phyloP scores from a whole-genome alignment of 2,113 vertebrate species.

The Stegastes partitus region DNA sequence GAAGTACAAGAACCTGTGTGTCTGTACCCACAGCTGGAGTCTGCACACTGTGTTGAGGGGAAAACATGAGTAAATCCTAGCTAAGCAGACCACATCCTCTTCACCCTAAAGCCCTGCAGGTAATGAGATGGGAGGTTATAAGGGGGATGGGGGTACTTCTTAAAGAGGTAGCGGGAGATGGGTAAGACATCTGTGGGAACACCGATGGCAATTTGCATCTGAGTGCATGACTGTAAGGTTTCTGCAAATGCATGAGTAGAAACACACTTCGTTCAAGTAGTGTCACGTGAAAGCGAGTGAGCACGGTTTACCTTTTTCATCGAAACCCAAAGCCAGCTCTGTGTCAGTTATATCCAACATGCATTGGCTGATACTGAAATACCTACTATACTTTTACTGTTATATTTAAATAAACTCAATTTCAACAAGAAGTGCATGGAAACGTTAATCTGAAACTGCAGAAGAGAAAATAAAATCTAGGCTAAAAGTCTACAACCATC shows the following conservation, averaged over 20 bases:
- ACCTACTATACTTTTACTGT: no score
- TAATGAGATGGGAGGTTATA: conserved; percentile 60
- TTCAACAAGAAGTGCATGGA: no score
- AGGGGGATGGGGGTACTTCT: conserved; percentile 43
- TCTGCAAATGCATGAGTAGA: conserved; percentile 14
- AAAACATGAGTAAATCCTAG: conserved; percentile 74
- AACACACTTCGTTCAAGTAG: not conserved
- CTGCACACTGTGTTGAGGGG: conserved; percentile 68
- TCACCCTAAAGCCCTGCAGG: conserved; percentile 67
- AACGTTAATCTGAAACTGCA: no score
- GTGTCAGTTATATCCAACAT: no score
- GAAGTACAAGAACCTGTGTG: conserved; percentile 34
- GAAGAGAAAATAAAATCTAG: no score
- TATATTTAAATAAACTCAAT: no score
- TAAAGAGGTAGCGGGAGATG: conserved; percentile 55
- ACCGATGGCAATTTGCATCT: conserved; percentile 29
- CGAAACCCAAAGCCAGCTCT: no score
- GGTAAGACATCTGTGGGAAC: conserved; percentile 45
- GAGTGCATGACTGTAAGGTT: not conserved
- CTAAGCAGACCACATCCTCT: conserved; percentile 79
- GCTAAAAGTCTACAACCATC: no score
- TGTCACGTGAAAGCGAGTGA: conserved; percentile 3
- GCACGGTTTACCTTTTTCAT: not conserved
- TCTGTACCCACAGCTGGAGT: conserved; percentile 63
- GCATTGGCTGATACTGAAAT: no score